Evolutionary conservation across 2,797 vertebrate species (phyloP), one percentile per base, ranked within the genome.

Genomic region (Alosa sapidissima): DNA sequence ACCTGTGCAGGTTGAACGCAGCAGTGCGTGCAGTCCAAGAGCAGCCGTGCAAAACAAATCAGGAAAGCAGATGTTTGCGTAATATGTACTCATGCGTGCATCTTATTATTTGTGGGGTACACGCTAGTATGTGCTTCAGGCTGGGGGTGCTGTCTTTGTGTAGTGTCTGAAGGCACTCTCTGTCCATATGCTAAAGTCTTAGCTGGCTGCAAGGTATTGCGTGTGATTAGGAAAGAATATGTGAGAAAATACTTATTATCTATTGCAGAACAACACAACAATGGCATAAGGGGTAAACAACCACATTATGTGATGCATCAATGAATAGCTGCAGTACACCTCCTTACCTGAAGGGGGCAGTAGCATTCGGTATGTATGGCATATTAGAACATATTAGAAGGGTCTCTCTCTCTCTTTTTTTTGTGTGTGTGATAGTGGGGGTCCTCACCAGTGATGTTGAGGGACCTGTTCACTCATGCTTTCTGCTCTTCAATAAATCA

Each of bases 11-110:
- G 19, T 78, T 8, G 19, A 21, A 45, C 7, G 72, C 72, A 78
- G 41, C 41, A 47, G 72, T 78, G 72, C 72, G 72, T 78, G 72
- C 72, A 78, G 72, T 41, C 36, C 36, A 13, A 41, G 72, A 47
- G 72, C 19, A 10, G 72, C 72, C 36, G 19, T 78, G 72, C 72
- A 45, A 78, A 78, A 78, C 72, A 78, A 45, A 78, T 47, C 72
- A 78, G 72, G 13, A 78, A 78, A 78, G 16, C 72, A 78, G 72
- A 78, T 78, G 72, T 78, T 47, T 78, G 72, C 19, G 36, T 45
- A 78, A 47, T 16, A 47, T 45, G 7, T 45, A 78, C 19, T 45
- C 14, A 47, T 41, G 72, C 36, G 16, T 78, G 72, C 72, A 19
- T 78, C 41, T 45, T n/a, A 45, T 45, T n/a, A 45, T 78, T 78